Conservation (phyloP, 92 coral and sea anemone genomes). For the Epizoanthus fatuus region DNA sequence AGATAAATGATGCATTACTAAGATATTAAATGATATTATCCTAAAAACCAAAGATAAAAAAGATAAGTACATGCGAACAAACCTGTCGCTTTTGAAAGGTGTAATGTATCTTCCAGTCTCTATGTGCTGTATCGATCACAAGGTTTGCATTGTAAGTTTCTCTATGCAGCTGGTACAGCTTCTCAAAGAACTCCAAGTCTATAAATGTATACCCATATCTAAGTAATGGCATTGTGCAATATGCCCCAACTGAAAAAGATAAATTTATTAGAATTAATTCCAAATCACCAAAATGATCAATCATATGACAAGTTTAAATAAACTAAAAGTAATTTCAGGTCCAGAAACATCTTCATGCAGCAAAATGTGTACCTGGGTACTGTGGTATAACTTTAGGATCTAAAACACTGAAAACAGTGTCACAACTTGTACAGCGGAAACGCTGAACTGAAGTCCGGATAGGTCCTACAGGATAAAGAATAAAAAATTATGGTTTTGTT, state of each 20-base stretch:
- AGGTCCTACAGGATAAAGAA: not conserved
- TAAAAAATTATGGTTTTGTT: too few relatives aligned
- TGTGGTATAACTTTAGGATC: not conserved
- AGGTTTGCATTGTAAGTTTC: conserved; percentile 18
- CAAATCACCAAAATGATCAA: not conserved
- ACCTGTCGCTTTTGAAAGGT: conserved; percentile 5
- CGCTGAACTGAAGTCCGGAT: not conserved
- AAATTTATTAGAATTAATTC: not conserved
- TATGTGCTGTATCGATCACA: conserved; percentile 2
- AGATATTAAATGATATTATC: too few relatives aligned
- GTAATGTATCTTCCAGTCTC: conserved; percentile 19
- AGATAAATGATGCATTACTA: too few relatives aligned
- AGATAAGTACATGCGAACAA: not conserved
- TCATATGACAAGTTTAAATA: not conserved
- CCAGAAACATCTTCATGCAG: not conserved
- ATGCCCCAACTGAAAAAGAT: not conserved
- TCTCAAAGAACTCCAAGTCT: conserved; percentile 8
- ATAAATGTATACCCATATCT: not conserved
- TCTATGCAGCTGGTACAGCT: not conserved
- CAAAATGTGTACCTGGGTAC: not conserved
- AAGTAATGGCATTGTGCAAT: not conserved
- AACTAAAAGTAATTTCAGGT: not conserved
- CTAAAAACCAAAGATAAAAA: too few relatives aligned
- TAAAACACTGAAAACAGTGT: not conserved
- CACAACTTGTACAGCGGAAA: not conserved